Evolutionary conservation across 2,113 vertebrate genomes (phyloP).

Genomic region (Syngnathus typhle): DNA sequence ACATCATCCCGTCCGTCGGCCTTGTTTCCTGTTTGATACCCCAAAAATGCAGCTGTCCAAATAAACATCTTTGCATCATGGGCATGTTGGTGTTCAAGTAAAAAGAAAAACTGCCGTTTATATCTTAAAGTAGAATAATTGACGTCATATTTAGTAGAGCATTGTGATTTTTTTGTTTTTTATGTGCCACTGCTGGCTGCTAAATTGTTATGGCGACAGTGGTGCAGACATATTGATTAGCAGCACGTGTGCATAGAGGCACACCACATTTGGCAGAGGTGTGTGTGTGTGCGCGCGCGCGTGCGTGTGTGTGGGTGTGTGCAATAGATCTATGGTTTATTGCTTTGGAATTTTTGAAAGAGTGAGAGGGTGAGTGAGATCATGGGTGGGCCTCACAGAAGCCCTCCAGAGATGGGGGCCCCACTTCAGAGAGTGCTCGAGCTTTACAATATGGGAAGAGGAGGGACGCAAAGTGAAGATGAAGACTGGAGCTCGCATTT

Average conservation of each 20-base stretch:
- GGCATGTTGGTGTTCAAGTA: neutral
- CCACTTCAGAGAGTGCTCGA: slow-evolving; percentile 53
- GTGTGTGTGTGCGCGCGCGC: slow-evolving; percentile 15
- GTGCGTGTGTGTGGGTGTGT: slow-evolving; percentile 10
- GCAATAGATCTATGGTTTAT: slow-evolving; percentile 27
- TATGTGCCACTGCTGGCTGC: slow-evolving; percentile 30
- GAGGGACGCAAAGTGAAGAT: slow-evolving; percentile 36
- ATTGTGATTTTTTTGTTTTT: neutral
- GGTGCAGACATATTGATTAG: slow-evolving; percentile 50
- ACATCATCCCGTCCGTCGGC: neutral
- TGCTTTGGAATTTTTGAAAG: slow-evolving; percentile 43
- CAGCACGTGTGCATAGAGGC: slow-evolving; percentile 38
- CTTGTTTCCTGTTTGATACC: neutral
- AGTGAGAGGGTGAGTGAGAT: slow-evolving; percentile 31
- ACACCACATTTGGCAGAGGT: slow-evolving; percentile 22
- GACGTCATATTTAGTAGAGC: neutral
- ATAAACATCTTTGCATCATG: neutral
- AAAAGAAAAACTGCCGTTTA: neutral
- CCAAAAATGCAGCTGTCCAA: neutral
- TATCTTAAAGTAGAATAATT: neutral
- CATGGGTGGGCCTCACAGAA: slow-evolving; percentile 54
- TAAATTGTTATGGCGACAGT: slow-evolving; percentile 50
- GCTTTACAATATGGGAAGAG: slow-evolving; percentile 54
- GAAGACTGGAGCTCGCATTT: slow-evolving; percentile 48
- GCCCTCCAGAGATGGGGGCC: slow-evolving; percentile 45